A percentile compares a stretch with the other conserved stretches of the same genome.
Evolutionary conservation across 2,797 vertebrate species (phyloP).

Genomic region (Falco cherrug): DNA sequence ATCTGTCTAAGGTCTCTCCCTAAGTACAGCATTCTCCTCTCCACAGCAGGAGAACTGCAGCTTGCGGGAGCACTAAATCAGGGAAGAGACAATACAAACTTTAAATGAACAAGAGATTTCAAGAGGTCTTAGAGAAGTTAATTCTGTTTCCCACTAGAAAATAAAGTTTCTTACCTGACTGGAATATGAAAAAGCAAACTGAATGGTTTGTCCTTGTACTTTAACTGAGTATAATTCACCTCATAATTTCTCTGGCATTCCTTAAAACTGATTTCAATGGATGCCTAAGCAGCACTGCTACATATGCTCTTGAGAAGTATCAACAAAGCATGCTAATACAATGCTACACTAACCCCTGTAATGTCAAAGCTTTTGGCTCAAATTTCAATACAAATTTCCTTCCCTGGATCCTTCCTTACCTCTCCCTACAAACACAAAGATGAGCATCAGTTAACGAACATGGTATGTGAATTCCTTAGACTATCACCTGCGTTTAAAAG

Average conservation of each 20-base stretch:
- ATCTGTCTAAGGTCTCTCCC: not conserved
- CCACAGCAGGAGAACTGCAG: not conserved
- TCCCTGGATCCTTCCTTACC: not conserved
- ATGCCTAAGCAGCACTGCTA: not conserved
- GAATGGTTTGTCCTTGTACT: not conserved
- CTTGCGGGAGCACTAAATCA: not conserved
- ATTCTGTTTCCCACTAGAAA: constrained; percentile 34
- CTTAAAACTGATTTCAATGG: not conserved
- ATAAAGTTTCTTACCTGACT: constrained; percentile 11
- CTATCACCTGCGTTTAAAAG: not conserved
- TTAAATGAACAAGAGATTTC: constrained; percentile 25
- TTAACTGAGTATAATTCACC: not conserved
- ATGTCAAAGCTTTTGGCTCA: not conserved
- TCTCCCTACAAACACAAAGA: not conserved
- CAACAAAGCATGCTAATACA: not conserved
- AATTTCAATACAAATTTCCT: not conserved
- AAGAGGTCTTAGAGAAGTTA: constrained; percentile 31
- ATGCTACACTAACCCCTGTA: not conserved
- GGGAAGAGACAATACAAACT: not conserved
- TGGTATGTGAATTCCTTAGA: not conserved
- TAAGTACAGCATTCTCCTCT: not conserved
- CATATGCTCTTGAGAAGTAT: not conserved
- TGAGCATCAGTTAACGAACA: not conserved
- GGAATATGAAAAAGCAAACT: constrained; percentile 16
- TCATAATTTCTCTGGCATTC: not conserved